Evolutionary conservation across 2,888 invertebrate species (phyloP).

Genomic region (Mesodorylaimus sp.): DNA sequence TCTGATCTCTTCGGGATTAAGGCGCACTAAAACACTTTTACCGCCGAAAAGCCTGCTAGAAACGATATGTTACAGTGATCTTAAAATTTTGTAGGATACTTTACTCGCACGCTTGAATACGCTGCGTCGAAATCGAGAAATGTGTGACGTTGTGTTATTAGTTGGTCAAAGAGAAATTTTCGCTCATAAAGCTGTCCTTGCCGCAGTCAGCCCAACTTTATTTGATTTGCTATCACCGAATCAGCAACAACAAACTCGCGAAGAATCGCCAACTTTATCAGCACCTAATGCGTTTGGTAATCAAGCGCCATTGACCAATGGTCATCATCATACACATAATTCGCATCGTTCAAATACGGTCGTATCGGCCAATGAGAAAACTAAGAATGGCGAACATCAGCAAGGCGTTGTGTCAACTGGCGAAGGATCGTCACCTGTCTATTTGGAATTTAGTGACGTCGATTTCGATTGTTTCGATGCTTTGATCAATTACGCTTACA

Average conservation of each 20-base stretch:
- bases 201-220: slow-evolving; percentile 55
- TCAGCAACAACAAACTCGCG: not conserved
- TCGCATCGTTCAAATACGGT: not conserved
- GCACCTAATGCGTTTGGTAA: no score
- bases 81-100: slow-evolving; percentile 18
- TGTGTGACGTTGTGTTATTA: slow-evolving; percentile 65
- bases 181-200: slow-evolving; percentile 59
- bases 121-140: slow-evolving; percentile 47
- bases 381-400: not conserved
- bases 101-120: slow-evolving; percentile 29
- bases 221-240: slow-evolving; percentile 47
- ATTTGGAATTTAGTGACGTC: slow-evolving; percentile 30
- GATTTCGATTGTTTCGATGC: slow-evolving; percentile 51
- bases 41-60: no score
- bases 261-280: no score
- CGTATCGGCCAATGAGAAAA: not conserved
- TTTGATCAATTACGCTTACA: slow-evolving; percentile 64
- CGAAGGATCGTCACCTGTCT: not conserved
- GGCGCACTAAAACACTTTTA: no score
- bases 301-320: no score
- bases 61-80: no score
- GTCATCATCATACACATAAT: not conserved
- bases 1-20: no score
- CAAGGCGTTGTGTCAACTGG: not conserved
- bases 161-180: slow-evolving; percentile 52